These are phyloP conservation scores for Ranitomeya variabilis DNA, from an alignment of 2,113 vertebrate genomes.

Conservation along the genomic window DNA sequence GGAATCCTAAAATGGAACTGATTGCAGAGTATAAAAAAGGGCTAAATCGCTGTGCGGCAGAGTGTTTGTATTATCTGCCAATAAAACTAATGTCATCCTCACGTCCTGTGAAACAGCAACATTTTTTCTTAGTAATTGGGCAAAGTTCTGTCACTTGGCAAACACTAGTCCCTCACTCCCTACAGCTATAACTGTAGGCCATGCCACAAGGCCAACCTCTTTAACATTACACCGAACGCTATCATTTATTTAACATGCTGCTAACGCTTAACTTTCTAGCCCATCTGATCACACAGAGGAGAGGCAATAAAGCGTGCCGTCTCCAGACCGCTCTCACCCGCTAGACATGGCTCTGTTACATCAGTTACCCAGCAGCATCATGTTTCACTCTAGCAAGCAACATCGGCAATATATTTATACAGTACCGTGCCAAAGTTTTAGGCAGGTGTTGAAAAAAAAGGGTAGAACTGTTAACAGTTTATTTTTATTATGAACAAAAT, in stretches of 20 bases:
- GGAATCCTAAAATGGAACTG: no score
- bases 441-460: no score
- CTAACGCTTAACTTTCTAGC: constrained; percentile 1
- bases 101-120: neutral
- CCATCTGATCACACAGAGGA: neutral
- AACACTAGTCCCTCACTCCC: neutral
- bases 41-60: no score
- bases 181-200: neutral
- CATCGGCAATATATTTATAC: no score
- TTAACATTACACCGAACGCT: neutral
- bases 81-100: neutral
- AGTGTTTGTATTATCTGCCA: no score
- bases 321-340: constrained; percentile 11
- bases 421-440: no score
- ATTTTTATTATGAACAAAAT: no score
- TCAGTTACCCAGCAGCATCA: constrained; percentile 4
- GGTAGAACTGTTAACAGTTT: no score
- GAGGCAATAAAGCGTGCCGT: neutral
- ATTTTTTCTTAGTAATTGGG: neutral
- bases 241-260: constrained; percentile 49
- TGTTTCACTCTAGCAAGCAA: neutral
- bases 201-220: neutral
- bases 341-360: neutral
- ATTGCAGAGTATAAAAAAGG: no score
- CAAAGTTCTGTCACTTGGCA: neutral